Conservation (phyloP, 2,113 vertebrate genomes). For the Isichthys henryi region DNA sequence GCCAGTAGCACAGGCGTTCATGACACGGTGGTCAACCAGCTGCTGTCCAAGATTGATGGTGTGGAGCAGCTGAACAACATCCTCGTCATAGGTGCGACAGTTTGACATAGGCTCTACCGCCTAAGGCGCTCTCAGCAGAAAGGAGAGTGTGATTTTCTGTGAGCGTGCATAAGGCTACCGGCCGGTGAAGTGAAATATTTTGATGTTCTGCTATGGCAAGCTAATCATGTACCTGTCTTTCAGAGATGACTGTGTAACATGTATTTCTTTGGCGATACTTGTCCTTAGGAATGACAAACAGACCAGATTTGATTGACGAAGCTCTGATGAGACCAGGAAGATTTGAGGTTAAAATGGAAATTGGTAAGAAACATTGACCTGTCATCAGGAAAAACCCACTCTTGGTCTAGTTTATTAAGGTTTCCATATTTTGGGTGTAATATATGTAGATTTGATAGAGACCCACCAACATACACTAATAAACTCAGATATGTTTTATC, state of each 20-base stretch:
- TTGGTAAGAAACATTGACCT: conserved; percentile 62
- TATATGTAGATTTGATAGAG: neutral
- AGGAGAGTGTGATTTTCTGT: neutral
- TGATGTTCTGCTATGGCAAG: neutral
- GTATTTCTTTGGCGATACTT: neutral
- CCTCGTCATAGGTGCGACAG: conserved; percentile 82
- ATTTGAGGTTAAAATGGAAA: conserved; percentile 98
- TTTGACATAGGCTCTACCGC: neutral
- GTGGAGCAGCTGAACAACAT: conserved; percentile 99
- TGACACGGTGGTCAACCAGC: conserved; percentile 94
- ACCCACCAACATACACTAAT: neutral
- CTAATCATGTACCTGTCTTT: neutral
- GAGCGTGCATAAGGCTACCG: neutral
- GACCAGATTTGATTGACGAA: conserved; percentile 95
- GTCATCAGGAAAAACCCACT: neutral
- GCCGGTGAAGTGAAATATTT: neutral
- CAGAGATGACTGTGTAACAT: neutral
- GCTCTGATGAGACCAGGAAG: conserved; percentile 93
- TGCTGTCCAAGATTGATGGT: conserved; percentile 94
- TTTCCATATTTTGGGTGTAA: neutral
- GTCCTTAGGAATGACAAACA: conserved; percentile 90
- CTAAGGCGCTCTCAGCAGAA: neutral
- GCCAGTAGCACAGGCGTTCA: conserved; percentile 93
- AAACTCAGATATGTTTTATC: neutral
- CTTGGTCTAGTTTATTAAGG: neutral